These are phyloP conservation scores for Xerus inauris DNA, from an alignment of 2,113 vertebrate genomes.

Conservation along the genomic window DNA sequence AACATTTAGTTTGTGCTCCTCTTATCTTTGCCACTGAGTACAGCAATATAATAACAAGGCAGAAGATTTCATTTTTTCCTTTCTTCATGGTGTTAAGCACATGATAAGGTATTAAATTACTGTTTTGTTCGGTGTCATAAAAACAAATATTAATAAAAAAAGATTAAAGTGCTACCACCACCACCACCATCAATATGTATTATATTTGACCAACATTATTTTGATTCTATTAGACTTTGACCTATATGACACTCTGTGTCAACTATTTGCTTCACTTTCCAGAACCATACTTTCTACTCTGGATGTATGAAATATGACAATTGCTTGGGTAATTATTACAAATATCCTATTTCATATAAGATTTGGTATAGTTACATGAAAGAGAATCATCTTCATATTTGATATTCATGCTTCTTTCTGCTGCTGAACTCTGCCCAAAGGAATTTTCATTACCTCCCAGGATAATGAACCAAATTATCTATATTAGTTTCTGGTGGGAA, in stretches of 20 bases:
- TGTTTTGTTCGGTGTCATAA: neutral
- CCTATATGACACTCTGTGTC: neutral
- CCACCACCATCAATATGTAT: neutral
- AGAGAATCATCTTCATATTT: neutral
- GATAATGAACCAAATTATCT: neutral
- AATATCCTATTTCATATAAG: neutral
- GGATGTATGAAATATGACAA: neutral
- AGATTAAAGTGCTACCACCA: neutral
- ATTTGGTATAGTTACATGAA: neutral
- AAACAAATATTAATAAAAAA: conserved; percentile 22
- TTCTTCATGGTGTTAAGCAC: neutral
- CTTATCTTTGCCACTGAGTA: neutral
- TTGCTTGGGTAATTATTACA: neutral
- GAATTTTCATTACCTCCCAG: neutral
- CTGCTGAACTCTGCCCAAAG: neutral
- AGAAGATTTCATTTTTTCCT: neutral
- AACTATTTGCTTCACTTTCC: neutral
- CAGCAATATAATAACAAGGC: neutral
- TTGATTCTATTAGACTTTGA: neutral
- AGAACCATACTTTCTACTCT: neutral
- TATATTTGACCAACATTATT: neutral
- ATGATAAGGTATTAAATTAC: neutral
- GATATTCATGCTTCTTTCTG: neutral
- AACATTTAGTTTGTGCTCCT: conserved; percentile 7
- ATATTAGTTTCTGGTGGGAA: neutral